Evolutionary conservation across 2,113 vertebrate species (phyloP).

Genomic region (Atlantisia rogersi): DNA sequence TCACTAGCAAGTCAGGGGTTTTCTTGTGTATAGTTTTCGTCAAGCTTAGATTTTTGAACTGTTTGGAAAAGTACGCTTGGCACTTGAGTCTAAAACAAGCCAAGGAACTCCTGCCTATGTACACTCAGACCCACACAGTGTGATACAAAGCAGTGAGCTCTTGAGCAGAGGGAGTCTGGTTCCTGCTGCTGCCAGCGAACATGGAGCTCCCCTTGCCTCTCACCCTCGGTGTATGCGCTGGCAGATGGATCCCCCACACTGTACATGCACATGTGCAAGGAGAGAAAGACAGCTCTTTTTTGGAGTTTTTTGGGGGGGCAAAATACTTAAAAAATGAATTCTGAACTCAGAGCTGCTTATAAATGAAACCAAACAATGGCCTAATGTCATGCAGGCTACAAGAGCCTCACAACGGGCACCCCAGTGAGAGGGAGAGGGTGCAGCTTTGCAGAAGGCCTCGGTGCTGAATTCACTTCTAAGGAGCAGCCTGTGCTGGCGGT

Average conservation of each 20-base stretch:
- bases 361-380: not conserved
- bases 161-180: not conserved
- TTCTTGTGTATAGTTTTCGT: not conserved
- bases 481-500: not conserved
- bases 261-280: accelerated
- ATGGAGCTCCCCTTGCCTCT: not conserved
- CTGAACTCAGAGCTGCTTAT: not conserved
- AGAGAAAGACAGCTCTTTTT: not conserved
- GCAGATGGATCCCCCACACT: not conserved
- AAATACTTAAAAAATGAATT: not conserved
- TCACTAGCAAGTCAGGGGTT: not conserved
- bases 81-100: not conserved
- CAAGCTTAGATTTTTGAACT: not conserved
- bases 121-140: not conserved
- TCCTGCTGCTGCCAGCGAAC: not conserved
- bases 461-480: not conserved
- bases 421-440: not conserved
- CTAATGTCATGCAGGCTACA: not conserved
- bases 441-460: not conserved
- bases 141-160: not conserved
- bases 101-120: not conserved
- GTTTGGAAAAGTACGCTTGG: not conserved
- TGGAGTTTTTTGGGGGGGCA: not conserved
- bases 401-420: not conserved
- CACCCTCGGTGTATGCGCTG: not conserved